Percentiles rank a stretch among this genome's conserved stretches.
Evolutionary conservation across 2,888 invertebrate genomes (phyloP).

Genomic region (Himalopsyche anomala): DNA sequence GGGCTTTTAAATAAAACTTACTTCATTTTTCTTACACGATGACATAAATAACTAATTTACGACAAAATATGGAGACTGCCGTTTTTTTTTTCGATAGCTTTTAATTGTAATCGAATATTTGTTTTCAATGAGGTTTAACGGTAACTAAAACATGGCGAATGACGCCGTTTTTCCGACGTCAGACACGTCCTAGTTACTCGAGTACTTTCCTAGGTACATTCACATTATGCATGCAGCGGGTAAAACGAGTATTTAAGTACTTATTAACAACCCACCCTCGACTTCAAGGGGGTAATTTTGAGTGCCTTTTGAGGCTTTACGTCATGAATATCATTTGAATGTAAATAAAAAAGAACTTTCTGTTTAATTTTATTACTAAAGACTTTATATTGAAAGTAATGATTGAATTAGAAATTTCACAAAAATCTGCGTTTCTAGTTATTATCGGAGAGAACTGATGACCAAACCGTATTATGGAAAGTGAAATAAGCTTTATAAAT

Average conservation of each 20-base stretch:
- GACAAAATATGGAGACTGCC: too few relatives aligned
- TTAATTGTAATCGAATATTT: not conserved
- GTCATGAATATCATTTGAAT: slow-evolving; percentile 25
- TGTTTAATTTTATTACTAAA: too few relatives aligned
- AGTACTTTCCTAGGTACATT: slow-evolving; percentile 12
- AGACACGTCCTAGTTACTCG: slow-evolving; percentile 9
- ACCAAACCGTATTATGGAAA: too few relatives aligned
- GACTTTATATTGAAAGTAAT: too few relatives aligned
- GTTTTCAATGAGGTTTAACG: not conserved
- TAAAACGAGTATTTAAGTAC: slow-evolving; percentile 49
- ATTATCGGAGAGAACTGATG: too few relatives aligned
- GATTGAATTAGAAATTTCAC: too few relatives aligned
- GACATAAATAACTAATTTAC: too few relatives aligned
- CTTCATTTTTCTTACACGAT: too few relatives aligned
- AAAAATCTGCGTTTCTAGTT: too few relatives aligned
- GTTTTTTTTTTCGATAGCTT: too few relatives aligned
- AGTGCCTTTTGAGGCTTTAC: slow-evolving; percentile 15
- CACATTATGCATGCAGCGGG: slow-evolving; percentile 27
- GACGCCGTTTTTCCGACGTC: slow-evolving; percentile 30
- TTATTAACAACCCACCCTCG: slow-evolving; percentile 46
- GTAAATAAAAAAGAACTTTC: not conserved
- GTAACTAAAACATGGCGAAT: not conserved
- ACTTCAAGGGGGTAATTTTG: slow-evolving; percentile 32
- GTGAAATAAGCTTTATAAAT: too few relatives aligned
- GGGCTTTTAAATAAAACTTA: too few relatives aligned